These are phyloP conservation scores for Acipenser oxyrinchus DNA, from an alignment of 2,797 vertebrate genomes.

Conservation along the genomic window DNA sequence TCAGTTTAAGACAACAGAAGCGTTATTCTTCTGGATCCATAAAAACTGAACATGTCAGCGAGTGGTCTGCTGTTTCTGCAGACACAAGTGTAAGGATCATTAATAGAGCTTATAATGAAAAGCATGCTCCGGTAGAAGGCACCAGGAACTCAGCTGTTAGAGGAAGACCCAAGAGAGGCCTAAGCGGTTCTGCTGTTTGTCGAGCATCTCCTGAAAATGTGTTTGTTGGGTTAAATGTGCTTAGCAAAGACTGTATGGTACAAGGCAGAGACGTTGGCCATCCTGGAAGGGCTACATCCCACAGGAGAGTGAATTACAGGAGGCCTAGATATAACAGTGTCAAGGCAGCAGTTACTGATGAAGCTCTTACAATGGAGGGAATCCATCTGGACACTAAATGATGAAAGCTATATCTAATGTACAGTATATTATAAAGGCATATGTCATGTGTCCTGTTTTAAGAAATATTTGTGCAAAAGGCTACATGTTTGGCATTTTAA, in stretches of 20 bases:
- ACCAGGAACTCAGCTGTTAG: neutral
- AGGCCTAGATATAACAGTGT: slow-evolving; percentile 10
- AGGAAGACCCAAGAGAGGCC: neutral
- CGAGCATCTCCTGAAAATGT: neutral
- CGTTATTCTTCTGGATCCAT: neutral
- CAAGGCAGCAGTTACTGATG: slow-evolving; percentile 16
- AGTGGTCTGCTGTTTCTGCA: neutral
- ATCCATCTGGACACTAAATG: slow-evolving; percentile 5
- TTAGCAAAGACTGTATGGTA: slow-evolving; percentile 11
- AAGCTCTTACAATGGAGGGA: slow-evolving; percentile 32
- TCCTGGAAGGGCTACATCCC: slow-evolving; percentile 13
- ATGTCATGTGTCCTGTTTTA: too few species aligned
- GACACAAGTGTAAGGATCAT: neutral
- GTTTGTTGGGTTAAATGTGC: slow-evolving; percentile 10
- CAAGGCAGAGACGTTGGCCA: slow-evolving; percentile 17
- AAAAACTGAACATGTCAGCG: neutral
- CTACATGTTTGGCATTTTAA: too few species aligned
- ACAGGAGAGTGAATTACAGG: slow-evolving; percentile 16
- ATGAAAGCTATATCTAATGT: too few species aligned
- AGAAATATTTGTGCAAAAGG: too few species aligned
- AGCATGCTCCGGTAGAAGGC: neutral
- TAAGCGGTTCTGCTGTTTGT: neutral
- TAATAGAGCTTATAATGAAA: neutral
- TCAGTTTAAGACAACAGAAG: neutral
- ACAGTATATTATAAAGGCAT: too few species aligned